phyloP scores from a whole-genome alignment of 1,140 invertebrate genomes.

The Pectinophora gossypiella region DNA sequence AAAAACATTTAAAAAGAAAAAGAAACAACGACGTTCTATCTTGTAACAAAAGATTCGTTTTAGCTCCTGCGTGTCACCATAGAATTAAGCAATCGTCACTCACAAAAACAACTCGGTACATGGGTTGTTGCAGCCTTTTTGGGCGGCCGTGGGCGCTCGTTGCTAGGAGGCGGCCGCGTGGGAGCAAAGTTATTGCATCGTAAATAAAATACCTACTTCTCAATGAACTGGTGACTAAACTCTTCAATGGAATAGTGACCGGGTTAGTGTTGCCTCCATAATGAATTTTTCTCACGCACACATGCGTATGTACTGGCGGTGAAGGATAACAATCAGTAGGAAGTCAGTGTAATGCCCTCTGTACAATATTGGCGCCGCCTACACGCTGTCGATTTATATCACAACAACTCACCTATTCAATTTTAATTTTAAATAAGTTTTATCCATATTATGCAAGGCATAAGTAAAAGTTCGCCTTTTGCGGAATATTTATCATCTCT shows the following conservation, averaged over 20 bases:
- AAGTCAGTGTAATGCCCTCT: not conserved
- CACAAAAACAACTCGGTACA: not conserved
- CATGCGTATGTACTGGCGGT: not conserved
- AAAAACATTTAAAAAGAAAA: too few species aligned
- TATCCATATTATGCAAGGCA: too few species aligned
- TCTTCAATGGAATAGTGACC: conserved; percentile 34
- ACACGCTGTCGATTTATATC: not conserved
- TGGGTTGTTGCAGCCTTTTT: conserved; percentile 24
- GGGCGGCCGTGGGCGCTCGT: conserved; percentile 23
- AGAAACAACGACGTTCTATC: too few species aligned
- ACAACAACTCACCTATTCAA: not conserved
- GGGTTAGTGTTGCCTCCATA: conserved; percentile 19
- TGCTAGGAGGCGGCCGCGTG: conserved; percentile 31
- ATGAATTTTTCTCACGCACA: conserved; percentile 10
- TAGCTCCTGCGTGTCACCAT: too few species aligned
- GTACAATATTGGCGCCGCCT: not conserved
- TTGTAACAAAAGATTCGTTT: too few species aligned
- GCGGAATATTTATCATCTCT: too few species aligned
- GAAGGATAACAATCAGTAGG: not conserved
- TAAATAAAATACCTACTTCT: conserved; percentile 33
- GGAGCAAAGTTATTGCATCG: conserved; percentile 41
- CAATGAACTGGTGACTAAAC: conserved; percentile 30
- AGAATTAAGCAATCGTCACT: not conserved
- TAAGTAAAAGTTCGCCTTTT: too few species aligned
- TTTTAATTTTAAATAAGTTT: too few species aligned